Percentiles rank a stretch among this genome's conserved stretches.
phyloP scores from a whole-genome alignment of 2,888 invertebrate genomes.

The Melipona beecheii region DNA sequence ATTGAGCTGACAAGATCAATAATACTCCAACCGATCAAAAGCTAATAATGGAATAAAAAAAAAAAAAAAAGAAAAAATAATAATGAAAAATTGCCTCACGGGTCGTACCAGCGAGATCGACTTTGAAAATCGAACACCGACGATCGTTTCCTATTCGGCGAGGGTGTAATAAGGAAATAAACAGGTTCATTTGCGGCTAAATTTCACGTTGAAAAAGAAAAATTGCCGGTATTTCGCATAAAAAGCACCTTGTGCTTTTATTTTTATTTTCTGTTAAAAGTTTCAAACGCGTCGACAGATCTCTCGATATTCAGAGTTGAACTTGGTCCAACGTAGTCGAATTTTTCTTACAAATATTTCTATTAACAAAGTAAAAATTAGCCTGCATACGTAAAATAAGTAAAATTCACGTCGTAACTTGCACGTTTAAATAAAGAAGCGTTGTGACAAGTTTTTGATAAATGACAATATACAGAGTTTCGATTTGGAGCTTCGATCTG shows the following conservation, averaged over 20 bases:
- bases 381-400: background rate
- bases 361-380: background rate
- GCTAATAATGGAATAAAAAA: constrained; percentile 32
- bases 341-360: background rate
- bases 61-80: background rate
- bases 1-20: constrained; percentile 24
- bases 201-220: background rate
- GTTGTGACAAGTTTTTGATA: background rate
- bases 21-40: constrained; percentile 11
- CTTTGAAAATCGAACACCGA: constrained; percentile 21
- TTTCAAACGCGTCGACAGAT: background rate
- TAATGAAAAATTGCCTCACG: background rate
- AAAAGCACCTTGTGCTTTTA: constrained; percentile 4
- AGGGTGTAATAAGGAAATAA: constrained; percentile 10
- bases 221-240: background rate
- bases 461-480: background rate
- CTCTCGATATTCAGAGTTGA: background rate
- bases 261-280: background rate
- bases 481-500: background rate
- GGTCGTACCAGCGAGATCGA: constrained; percentile 22
- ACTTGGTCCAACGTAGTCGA: no score
- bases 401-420: background rate
- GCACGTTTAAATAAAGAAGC: background rate
- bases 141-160: background rate
- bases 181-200: constrained; percentile 13